These are phyloP conservation scores for Portevinia maculata DNA, from an alignment of 2,888 invertebrate genomes.

Conservation along the genomic window DNA sequence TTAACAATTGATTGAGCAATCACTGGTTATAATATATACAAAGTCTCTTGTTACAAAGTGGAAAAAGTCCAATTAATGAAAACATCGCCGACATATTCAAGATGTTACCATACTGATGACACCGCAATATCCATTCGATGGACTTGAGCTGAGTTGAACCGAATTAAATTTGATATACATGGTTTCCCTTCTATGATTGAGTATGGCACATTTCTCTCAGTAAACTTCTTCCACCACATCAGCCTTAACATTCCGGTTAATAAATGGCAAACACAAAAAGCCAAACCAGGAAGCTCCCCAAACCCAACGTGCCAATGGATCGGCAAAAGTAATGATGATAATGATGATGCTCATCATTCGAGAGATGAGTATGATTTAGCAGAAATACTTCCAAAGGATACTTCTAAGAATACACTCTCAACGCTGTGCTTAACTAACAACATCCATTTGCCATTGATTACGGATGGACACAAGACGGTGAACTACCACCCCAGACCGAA, in stretches of 20 bases:
- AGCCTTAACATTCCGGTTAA: slow-evolving; percentile 37
- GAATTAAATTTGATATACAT: too few species aligned
- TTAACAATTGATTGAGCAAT: slow-evolving; percentile 17
- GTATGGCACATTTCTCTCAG: neutral
- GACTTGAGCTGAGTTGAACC: too few species aligned
- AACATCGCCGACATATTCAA: neutral
- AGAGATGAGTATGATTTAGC: slow-evolving; percentile 66
- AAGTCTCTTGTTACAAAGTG: neutral
- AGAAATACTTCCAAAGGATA: slow-evolving; percentile 52
- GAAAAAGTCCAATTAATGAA: neutral
- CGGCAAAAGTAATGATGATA: slow-evolving; percentile 59
- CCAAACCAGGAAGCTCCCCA: slow-evolving; percentile 32
- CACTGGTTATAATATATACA: neutral
- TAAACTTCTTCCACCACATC: neutral
- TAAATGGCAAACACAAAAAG: slow-evolving; percentile 59
- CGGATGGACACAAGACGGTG: slow-evolving; percentile 59
- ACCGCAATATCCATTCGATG: neutral
- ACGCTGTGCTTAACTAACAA: slow-evolving; percentile 48
- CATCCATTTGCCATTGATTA: slow-evolving; percentile 70
- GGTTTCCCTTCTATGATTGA: too few species aligned
- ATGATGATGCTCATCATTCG: slow-evolving; percentile 65
- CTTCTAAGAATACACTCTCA: neutral
- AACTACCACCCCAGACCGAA: neutral
- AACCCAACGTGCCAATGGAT: slow-evolving; percentile 45
- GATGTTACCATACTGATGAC: neutral